Percentiles rank a stretch among this genome's conserved stretches.
These are phyloP conservation scores for Camponotus floridanus DNA, from an alignment of 1,140 invertebrate species.

Conservation along the genomic window DNA sequence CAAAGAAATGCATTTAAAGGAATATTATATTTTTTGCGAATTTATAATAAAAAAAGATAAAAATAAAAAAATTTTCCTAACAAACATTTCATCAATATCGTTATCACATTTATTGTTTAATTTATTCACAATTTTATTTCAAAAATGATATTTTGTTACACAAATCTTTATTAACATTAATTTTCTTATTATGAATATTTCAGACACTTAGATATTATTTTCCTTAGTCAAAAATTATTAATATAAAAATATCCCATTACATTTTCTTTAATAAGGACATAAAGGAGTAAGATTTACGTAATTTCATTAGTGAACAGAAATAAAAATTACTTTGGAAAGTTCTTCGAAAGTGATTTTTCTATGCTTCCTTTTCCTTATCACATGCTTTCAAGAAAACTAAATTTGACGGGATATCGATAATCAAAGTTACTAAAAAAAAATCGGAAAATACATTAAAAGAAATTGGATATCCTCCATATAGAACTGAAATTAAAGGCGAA, in stretches of 20 bases:
- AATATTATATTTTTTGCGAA: background rate
- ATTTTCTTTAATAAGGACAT: constrained; percentile 9
- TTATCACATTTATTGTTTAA: too few relatives aligned
- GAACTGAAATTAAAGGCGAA: constrained; percentile 37
- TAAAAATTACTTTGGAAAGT: constrained; percentile 9
- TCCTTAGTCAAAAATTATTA: constrained; percentile 22
- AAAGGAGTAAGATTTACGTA: constrained; percentile 21
- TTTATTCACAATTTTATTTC: background rate
- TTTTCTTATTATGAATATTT: background rate
- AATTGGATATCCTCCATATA: background rate
- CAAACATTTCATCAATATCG: background rate
- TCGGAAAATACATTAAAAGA: constrained; percentile 39
- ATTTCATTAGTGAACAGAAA: constrained; percentile 9
- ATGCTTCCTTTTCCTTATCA: constrained; percentile 52
- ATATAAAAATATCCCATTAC: background rate
- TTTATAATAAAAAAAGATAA: background rate
- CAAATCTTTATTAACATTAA: background rate
- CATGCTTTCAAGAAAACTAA: constrained; percentile 36
- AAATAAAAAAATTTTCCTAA: background rate
- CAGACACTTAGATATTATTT: background rate
- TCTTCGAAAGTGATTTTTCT: constrained; percentile 1
- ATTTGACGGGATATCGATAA: constrained; percentile 47
- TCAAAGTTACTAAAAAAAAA: constrained; percentile 31
- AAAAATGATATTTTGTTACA: constrained; percentile 5
- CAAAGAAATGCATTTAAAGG: background rate